These are phyloP conservation scores for Thalassophryne amazonica DNA, from an alignment of 2,797 vertebrate genomes.

Conservation along the genomic window DNA sequence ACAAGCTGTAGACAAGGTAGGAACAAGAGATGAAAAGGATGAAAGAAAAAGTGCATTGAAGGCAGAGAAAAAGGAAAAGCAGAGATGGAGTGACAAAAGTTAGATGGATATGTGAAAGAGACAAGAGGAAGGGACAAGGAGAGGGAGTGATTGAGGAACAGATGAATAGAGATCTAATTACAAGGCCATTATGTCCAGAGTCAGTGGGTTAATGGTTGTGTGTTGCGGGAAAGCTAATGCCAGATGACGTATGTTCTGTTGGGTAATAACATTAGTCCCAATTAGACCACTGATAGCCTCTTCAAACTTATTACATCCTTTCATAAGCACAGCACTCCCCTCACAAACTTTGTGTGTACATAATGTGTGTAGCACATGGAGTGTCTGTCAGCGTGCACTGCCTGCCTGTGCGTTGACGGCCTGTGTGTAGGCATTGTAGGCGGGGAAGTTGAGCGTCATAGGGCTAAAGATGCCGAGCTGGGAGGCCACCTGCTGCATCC, in stretches of 20 bases:
- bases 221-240: constrained; percentile 77
- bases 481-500: constrained; percentile 94
- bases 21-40: constrained; percentile 25
- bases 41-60: constrained; percentile 1
- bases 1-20: constrained; percentile 81
- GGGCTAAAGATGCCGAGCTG: constrained; percentile 94
- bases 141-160: constrained; percentile 69
- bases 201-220: constrained; percentile 76
- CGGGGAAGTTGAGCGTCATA: constrained; percentile 90
- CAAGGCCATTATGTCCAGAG: constrained; percentile 75
- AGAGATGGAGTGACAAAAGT: background rate
- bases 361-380: background rate
- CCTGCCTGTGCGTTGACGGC: constrained; percentile 82
- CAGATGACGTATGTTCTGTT: constrained; percentile 77
- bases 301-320: constrained; percentile 76
- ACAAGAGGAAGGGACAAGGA: constrained; percentile 47
- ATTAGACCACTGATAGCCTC: constrained; percentile 76
- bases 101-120: background rate
- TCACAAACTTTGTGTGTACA: constrained; percentile 27
- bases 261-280: constrained; percentile 71
- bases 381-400: constrained; percentile 7
- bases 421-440: constrained; percentile 94
- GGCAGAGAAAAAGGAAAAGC: background rate
- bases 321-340: constrained; percentile 64
- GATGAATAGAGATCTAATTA: constrained; percentile 81